Conservation (phyloP, 2,113 vertebrate genomes). For the Phrynocephalus versicolor region DNA sequence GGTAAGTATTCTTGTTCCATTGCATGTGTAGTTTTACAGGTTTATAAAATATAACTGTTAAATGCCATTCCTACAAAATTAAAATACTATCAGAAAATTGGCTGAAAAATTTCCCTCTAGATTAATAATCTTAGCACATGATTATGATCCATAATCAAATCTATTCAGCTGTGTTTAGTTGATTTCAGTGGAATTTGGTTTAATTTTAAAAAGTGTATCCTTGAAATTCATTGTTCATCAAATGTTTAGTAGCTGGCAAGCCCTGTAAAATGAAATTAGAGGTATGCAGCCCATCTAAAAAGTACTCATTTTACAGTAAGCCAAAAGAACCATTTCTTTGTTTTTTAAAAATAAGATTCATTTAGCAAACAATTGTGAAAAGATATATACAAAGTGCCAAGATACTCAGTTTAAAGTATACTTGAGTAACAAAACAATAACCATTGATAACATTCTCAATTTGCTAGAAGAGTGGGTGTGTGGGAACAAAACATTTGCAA, state of each 20-base stretch:
- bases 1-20: conserved; percentile 77
- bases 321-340: too few species aligned
- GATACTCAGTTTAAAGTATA: too few species aligned
- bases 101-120: not conserved
- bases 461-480: too few species aligned
- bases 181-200: not conserved
- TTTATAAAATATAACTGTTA: not conserved
- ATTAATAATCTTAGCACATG: not conserved
- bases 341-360: too few species aligned
- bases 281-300: not conserved
- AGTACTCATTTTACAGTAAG: not conserved
- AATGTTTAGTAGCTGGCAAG: not conserved
- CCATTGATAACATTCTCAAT: too few species aligned
- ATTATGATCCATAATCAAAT: not conserved
- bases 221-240: not conserved
- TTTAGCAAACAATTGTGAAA: too few species aligned
- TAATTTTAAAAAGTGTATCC: not conserved
- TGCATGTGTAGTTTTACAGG: rapidly evolving
- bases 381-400: too few species aligned
- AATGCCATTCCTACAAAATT: not conserved
- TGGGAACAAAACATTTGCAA: not conserved
- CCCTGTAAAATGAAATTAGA: not conserved
- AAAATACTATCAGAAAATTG: too few species aligned
- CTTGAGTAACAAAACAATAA: too few species aligned
- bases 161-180: not conserved